Conservation (phyloP, 2,888 invertebrate species). For the Brenthis daphne region DNA sequence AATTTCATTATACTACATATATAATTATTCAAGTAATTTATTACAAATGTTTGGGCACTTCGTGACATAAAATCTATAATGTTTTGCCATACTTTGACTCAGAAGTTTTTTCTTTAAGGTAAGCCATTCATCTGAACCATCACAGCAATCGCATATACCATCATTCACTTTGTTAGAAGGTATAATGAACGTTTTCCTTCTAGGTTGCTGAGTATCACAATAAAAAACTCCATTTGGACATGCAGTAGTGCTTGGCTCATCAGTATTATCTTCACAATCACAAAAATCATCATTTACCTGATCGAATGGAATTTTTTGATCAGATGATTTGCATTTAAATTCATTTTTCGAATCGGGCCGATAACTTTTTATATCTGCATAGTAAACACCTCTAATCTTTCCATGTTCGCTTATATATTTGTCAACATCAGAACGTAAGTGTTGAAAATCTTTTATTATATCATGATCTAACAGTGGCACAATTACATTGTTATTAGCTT, state of each 20-base stretch:
- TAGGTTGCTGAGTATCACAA: conserved; percentile 84
- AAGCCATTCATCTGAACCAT: conserved; percentile 93
- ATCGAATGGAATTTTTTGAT: conserved; percentile 63
- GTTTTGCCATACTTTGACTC: conserved; percentile 57
- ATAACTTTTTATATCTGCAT: conserved; percentile 61
- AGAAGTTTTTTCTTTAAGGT: conserved; percentile 51
- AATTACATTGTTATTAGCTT: conserved; percentile 51
- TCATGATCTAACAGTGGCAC: conserved; percentile 57
- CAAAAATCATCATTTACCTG: conserved; percentile 92
- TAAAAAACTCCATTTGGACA: conserved; percentile 92
- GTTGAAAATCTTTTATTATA: conserved; percentile 50
- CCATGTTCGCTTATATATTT: conserved; percentile 68
- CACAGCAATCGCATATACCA: conserved; percentile 96
- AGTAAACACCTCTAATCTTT: conserved; percentile 67
- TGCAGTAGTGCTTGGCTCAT: conserved; percentile 93
- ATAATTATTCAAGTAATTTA: conserved; percentile 19
- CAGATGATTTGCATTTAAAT: conserved; percentile 70
- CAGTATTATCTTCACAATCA: conserved; percentile 91
- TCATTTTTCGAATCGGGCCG: conserved; percentile 61
- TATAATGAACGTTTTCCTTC: conserved; percentile 61
- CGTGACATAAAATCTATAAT: conserved; percentile 60
- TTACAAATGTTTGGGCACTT: conserved; percentile 60
- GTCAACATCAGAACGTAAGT: conserved; percentile 64
- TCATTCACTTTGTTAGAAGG: conserved; percentile 94
- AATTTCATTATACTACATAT: not conserved